Evolutionary conservation across 1,140 invertebrate species (phyloP).

Genomic region (Ooceraea biroi): DNA sequence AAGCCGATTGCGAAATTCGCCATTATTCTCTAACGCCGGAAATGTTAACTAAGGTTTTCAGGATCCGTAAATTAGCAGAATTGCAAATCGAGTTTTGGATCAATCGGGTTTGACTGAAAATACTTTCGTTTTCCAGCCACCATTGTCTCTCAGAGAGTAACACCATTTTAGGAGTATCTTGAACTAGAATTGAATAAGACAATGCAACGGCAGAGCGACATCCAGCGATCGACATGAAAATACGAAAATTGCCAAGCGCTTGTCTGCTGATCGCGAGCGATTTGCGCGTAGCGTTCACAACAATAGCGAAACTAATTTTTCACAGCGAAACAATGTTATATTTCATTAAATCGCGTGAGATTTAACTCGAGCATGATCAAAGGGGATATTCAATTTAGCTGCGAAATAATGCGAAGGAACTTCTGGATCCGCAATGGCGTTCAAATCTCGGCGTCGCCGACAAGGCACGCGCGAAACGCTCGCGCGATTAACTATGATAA

Average conservation of each 20-base stretch:
- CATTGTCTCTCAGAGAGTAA: not conserved
- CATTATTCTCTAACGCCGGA: constrained; percentile 13
- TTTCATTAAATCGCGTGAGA: not conserved
- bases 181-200: not conserved
- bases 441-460: constrained; percentile 29
- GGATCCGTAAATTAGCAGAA: not conserved
- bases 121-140: not conserved
- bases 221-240: not conserved
- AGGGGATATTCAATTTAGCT: constrained; percentile 17
- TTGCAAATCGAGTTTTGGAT: not conserved
- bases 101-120: not conserved
- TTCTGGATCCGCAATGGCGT: constrained; percentile 10
- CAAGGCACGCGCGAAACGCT: constrained; percentile 22
- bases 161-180: not conserved
- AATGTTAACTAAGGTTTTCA: not conserved
- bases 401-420: constrained; percentile 14
- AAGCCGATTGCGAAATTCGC: constrained; percentile 10
- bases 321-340: constrained; percentile 2
- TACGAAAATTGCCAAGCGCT: not conserved
- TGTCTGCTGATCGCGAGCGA: not conserved
- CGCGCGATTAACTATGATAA: constrained; percentile 48
- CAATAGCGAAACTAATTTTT: not conserved
- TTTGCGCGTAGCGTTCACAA: too few species aligned
- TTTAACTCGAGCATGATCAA: not conserved
- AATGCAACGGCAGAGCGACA: not conserved